phyloP scores from a whole-genome alignment of 2,113 vertebrate species.

The Chascanopsetta lugubris region DNA sequence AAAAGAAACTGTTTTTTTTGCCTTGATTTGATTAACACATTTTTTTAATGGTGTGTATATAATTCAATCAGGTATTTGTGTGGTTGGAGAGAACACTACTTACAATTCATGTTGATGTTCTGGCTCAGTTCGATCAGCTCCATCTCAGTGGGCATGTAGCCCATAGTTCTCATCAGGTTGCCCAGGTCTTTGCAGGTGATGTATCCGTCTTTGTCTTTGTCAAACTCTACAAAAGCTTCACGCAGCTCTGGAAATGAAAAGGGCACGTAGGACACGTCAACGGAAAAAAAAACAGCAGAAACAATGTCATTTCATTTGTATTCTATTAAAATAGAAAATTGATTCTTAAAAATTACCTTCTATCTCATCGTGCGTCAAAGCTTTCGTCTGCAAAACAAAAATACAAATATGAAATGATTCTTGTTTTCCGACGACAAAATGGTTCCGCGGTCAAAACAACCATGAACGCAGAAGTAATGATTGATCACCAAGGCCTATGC shows the following conservation, averaged over 20 bases:
- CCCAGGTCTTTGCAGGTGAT: conserved; percentile 96
- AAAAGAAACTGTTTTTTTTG: not conserved
- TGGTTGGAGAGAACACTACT: conserved; percentile 60
- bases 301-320: no score
- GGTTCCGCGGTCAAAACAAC: no score
- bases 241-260: conserved; percentile 83
- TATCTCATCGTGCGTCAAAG: conserved; percentile 75
- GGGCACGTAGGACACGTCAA: not conserved
- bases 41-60: no score
- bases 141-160: conserved; percentile 99
- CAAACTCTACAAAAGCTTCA: conserved; percentile 94
- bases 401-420: not conserved
- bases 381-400: conserved; percentile 68
- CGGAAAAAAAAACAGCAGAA: not conserved
- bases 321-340: no score
- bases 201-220: conserved; percentile 94
- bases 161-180: conserved; percentile 98
- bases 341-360: conserved; percentile 65
- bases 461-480: not conserved
- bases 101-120: conserved; percentile 98
- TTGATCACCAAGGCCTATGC: no score
- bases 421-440: no score
- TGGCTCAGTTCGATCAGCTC: conserved; percentile 95
- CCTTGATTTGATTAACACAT: not conserved
- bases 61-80: not conserved